Conservation (phyloP, 2,113 vertebrate genomes). For the Albula glossodonta region DNA sequence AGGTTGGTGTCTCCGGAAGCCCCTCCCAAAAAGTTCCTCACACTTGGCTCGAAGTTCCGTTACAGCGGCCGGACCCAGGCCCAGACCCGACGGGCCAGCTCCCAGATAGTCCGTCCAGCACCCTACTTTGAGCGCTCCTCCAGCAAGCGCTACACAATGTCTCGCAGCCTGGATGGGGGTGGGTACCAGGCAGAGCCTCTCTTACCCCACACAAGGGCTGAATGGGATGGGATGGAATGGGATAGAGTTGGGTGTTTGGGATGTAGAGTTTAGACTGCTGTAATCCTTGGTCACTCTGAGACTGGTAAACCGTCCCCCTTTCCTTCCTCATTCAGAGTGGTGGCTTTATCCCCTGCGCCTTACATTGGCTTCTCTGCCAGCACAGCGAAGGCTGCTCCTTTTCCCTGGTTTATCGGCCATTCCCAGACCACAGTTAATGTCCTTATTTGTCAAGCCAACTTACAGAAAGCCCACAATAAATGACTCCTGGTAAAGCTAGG, state of each 20-base stretch:
- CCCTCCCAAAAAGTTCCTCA: constrained; percentile 94
- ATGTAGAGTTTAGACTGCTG: neutral
- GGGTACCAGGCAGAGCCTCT: constrained; percentile 23
- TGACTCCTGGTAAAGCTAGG: neutral
- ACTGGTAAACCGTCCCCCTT: neutral
- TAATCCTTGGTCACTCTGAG: constrained; percentile 21
- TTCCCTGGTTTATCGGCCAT: constrained; percentile 17
- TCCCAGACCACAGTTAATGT: constrained; percentile 21
- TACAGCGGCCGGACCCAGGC: constrained; percentile 95
- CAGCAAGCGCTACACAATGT: constrained; percentile 94
- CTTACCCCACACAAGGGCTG: neutral
- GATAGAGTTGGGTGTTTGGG: neutral
- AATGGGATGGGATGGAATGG: neutral
- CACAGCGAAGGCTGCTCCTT: neutral
- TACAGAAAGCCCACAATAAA: neutral
- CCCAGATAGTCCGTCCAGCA: constrained; percentile 86
- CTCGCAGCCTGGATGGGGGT: constrained; percentile 93
- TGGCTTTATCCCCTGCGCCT: neutral
- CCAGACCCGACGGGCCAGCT: constrained; percentile 89
- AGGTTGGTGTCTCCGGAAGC: constrained; percentile 92
- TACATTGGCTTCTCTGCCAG: constrained; percentile 5
- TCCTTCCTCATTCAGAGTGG: neutral
- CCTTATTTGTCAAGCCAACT: neutral
- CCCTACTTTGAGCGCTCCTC: constrained; percentile 90
- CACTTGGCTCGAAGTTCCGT: constrained; percentile 94